These are phyloP conservation scores for Acronicta leporina DNA, from an alignment of 2,888 invertebrate species.

Conservation along the genomic window DNA sequence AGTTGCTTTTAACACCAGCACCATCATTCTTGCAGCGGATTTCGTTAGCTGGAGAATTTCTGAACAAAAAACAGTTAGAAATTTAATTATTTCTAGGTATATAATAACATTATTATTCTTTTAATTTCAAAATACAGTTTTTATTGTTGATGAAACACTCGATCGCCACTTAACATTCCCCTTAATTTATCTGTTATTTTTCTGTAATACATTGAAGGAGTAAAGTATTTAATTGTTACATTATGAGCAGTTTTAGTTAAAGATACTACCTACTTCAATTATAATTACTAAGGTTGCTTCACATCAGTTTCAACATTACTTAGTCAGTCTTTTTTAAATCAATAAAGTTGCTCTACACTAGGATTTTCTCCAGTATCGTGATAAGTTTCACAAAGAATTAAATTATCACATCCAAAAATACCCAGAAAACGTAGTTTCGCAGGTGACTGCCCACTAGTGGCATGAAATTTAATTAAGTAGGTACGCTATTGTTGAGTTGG, in stretches of 20 bases:
- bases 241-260: neutral
- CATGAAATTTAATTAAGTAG: too few relatives aligned
- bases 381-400: too few relatives aligned
- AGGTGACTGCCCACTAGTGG: too few relatives aligned
- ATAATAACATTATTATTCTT: neutral
- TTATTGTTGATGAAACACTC: neutral
- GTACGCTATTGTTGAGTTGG: too few relatives aligned
- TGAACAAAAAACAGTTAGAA: constrained; percentile 80
- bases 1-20: constrained; percentile 93
- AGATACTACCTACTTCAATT: neutral
- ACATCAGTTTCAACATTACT: too few relatives aligned
- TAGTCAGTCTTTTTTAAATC: too few relatives aligned
- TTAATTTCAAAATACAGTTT: neutral
- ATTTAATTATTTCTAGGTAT: constrained; percentile 52
- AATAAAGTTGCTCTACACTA: too few relatives aligned
- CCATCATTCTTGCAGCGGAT: constrained; percentile 94
- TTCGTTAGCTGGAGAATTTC: constrained; percentile 94
- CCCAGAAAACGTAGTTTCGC: too few relatives aligned
- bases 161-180: neutral
- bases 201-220: constrained; percentile 9
- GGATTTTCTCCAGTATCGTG: too few relatives aligned
- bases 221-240: constrained; percentile 20
- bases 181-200: constrained; percentile 13
- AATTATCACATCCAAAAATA: too few relatives aligned
- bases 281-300: too few relatives aligned